Evolutionary conservation across 1,140 invertebrate genomes (phyloP).

Genomic region (Hylyphantes graminicola): DNA sequence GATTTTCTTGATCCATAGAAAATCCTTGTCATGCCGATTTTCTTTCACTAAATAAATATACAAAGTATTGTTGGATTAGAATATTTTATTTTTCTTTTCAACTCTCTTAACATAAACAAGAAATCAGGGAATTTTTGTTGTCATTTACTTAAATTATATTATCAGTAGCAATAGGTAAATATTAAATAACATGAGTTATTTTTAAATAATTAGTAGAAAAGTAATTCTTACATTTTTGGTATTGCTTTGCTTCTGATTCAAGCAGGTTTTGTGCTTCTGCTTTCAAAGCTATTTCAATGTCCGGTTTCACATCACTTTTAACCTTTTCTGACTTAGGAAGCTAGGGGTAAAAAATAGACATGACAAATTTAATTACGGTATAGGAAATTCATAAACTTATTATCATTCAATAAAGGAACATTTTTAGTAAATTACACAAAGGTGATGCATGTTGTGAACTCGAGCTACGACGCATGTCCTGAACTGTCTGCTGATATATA

Average conservation of each 20-base stretch:
- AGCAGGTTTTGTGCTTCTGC: slow-evolving; percentile 40
- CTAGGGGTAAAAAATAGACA: background rate
- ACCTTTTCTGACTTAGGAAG: background rate
- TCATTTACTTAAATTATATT: background rate
- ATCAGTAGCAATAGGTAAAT: background rate
- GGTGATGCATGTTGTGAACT: too few species aligned
- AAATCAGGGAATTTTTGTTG: background rate
- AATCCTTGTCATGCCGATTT: slow-evolving; percentile 64
- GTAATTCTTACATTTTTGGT: slow-evolving; percentile 20
- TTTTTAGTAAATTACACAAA: too few species aligned
- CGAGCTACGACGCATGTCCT: too few species aligned
- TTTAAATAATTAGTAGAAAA: background rate
- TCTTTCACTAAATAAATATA: slow-evolving; percentile 26
- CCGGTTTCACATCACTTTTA: slow-evolving; percentile 15
- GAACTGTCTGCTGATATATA: too few species aligned
- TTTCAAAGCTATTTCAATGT: slow-evolving; percentile 19
- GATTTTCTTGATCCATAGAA: slow-evolving; percentile 82
- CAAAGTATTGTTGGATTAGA: background rate
- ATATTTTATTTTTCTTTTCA: background rate
- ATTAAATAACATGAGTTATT: background rate
- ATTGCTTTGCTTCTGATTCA: slow-evolving; percentile 29
- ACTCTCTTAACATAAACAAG: background rate
- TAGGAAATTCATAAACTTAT: too few species aligned
- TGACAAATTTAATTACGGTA: too few species aligned
- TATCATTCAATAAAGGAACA: too few species aligned